Conservation (phyloP, 2,797 vertebrate genomes). For the Gadopsis bispinosus region DNA sequence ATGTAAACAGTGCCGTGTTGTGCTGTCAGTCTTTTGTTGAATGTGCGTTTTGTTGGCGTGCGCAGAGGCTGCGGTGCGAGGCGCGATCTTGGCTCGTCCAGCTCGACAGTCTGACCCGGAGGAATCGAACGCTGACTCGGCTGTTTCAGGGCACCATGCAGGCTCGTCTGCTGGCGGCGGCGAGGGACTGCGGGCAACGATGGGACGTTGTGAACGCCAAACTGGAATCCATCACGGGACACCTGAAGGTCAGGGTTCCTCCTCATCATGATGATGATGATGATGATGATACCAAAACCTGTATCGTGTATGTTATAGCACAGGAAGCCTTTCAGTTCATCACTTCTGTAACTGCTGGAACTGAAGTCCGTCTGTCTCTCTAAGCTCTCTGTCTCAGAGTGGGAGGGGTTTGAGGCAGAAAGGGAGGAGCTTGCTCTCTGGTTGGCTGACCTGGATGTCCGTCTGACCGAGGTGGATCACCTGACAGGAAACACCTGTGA, state of each 20-base stretch:
- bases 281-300: not conserved
- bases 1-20: no score
- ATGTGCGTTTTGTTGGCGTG: not conserved
- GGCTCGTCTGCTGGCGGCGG: slow-evolving; percentile 62
- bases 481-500: slow-evolving; percentile 79
- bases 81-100: slow-evolving; percentile 70
- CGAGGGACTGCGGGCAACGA: slow-evolving; percentile 74
- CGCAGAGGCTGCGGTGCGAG: slow-evolving; percentile 78
- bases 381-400: slow-evolving; percentile 81
- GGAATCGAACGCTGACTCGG: slow-evolving; percentile 70
- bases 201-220: slow-evolving; percentile 80
- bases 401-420: slow-evolving; percentile 86
- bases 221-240: slow-evolving; percentile 67
- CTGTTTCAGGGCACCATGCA: slow-evolving; percentile 64
- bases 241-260: slow-evolving; percentile 76
- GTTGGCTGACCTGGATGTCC: slow-evolving; percentile 85
- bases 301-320: not conserved
- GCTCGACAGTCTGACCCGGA: slow-evolving; percentile 80
- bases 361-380: not conserved
- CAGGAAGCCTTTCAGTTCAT: not conserved
- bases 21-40: not conserved
- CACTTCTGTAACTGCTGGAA: no score
- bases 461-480: slow-evolving; percentile 83
- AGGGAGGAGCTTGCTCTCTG: slow-evolving; percentile 83
- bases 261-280: no score